Base-by-base conservation (phyloP, 2,888 invertebrate species). In the Ochlodes sylvanus region DNA sequence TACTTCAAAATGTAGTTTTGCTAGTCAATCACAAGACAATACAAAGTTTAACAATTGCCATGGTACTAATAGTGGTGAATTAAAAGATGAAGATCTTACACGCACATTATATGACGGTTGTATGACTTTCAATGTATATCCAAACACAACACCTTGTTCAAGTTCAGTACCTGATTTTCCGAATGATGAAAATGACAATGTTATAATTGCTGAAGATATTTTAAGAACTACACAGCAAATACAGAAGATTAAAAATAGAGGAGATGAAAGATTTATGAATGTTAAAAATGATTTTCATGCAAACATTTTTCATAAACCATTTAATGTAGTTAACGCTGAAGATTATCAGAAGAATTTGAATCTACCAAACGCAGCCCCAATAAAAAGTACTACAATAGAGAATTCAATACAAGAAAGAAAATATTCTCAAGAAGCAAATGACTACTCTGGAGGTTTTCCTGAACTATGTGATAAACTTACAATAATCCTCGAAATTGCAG, bases 391-490 rank as follows among this genome's bases (percentile, higher is more conserved):
- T 17, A 64, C 85, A 2, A 76, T 77, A 34, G 77, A 82, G 63
- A 73, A 69, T 47, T 76, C 80, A 17, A 75, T 78, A 44, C 32
- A 64, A 6, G 75, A 80, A 55, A 77, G 72, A 62, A 79, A 73
- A 71, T 77, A 74, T 71, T 72, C 78, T 4, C 79, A 83, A n/a
- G 84, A 85, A 61, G 65, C 69, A 1, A 75, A 72, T 56, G 70
- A 70, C 19, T 72, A 75, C 60, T 78, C 82, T 6, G 70, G 72
- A 0, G 79, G 77, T 66, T 69, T 84, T 9, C 64, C 75, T 15
- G 87, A 89, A 12, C 74, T 92, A 27, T 88, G 84, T 85, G 86
- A 89, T 5, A 83, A 77, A 66, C 70, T 92, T 7, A 76, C 79
- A 6, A 41, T 77, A 70, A 75, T 82, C 1, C 69, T 92, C 55